phyloP scores from a whole-genome alignment of 2,888 invertebrate genomes.

The Erebia ligea region DNA sequence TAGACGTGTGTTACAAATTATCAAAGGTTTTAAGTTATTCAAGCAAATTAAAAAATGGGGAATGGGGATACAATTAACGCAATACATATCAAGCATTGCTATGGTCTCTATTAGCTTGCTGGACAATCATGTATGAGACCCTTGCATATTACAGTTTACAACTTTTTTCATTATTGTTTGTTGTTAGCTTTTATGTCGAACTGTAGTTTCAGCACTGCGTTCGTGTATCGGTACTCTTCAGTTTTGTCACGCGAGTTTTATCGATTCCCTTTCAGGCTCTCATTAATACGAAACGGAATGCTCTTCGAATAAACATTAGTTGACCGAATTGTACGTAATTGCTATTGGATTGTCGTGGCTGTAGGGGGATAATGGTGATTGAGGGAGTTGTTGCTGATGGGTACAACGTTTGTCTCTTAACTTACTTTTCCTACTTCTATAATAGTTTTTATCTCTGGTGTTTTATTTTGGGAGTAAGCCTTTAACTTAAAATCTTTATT shows the following conservation, averaged over 20 bases:
- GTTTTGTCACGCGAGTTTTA: constrained; percentile 59
- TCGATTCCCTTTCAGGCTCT: constrained; percentile 48
- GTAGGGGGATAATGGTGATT: constrained; percentile 52
- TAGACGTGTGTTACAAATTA: too few species aligned
- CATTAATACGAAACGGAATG: constrained; percentile 49
- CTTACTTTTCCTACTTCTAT: constrained; percentile 4
- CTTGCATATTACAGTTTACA: not conserved
- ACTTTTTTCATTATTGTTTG: not conserved
- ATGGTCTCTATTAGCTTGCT: too few species aligned
- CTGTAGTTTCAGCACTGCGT: constrained; percentile 5
- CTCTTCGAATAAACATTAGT: constrained; percentile 70
- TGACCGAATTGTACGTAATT: constrained; percentile 60
- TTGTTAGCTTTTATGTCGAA: not conserved
- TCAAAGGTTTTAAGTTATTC: too few species aligned
- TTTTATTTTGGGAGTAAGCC: not conserved
- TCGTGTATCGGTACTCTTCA: constrained; percentile 36
- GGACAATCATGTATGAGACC: too few species aligned
- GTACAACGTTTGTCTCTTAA: constrained; percentile 16
- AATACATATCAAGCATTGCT: too few species aligned
- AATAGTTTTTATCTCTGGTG: not conserved
- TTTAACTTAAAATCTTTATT: too few species aligned
- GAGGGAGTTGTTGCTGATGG: constrained; percentile 35
- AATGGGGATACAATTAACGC: too few species aligned
- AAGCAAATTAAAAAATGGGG: too few species aligned
- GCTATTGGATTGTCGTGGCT: constrained; percentile 65